A percentile compares a stretch with the other conserved stretches of the same genome.
These are phyloP conservation scores for Agrochola litura DNA, from an alignment of 2,888 invertebrate species.

Conservation along the genomic window DNA sequence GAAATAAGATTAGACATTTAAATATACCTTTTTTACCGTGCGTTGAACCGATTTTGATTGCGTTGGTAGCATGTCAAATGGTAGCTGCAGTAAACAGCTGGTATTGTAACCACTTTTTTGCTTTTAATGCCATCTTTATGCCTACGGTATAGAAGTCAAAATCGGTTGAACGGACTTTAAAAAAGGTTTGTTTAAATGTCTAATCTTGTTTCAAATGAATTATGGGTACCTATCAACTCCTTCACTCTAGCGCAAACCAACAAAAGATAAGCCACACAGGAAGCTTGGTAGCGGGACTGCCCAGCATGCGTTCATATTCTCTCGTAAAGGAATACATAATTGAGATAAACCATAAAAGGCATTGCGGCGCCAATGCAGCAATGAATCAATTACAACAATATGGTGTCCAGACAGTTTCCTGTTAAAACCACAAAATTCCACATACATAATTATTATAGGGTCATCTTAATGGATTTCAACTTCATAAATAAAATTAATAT, in stretches of 20 bases:
- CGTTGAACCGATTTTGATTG: no score
- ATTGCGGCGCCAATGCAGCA: constrained; percentile 49
- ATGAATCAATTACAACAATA: constrained; percentile 15
- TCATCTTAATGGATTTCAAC: background rate
- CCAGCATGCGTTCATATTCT: background rate
- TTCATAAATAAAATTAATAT: constrained; percentile 6
- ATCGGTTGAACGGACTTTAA: no score
- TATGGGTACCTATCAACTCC: background rate
- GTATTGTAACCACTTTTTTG: no score
- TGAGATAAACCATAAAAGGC: background rate
- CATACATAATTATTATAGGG: constrained; percentile 6
- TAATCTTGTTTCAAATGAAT: no score
- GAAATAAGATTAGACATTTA: no score
- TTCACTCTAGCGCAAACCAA: background rate
- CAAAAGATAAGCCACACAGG: background rate
- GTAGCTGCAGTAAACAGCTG: no score
- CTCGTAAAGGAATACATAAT: background rate
- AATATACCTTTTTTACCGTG: no score
- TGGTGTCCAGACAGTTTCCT: constrained; percentile 15
- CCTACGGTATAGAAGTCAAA: no score
- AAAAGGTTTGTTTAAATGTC: no score
- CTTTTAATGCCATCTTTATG: no score
- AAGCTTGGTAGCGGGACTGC: background rate
- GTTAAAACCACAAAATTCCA: constrained; percentile 36
- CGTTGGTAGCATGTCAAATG: no score